Evolutionary conservation across 2,797 vertebrate species (phyloP), one percentile per base, ranked within the genome.

Genomic region (Cuniculus paca): DNA sequence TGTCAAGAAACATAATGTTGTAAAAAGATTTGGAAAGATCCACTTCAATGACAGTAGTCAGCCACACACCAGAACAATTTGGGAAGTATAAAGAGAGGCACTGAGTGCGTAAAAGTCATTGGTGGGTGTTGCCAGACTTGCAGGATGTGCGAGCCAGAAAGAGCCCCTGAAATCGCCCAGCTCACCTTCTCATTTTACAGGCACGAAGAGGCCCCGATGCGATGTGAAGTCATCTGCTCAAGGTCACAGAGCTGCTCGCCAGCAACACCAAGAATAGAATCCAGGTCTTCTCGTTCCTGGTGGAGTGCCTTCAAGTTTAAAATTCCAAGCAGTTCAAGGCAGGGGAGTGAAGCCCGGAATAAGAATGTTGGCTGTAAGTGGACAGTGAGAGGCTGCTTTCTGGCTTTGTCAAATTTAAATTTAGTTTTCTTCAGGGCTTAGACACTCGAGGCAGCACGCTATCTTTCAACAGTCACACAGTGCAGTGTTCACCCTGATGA

Each of bases 131-230:
- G 56, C 22, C 79, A 95, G 72, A 92, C 74, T 86, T 94, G 79
- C 1, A 75, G 89, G 22, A 86, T 65, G 91, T 90, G 80, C 75
- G 36, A 92, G 79, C 72, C 91, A 50, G 56, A 88, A 91, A 52
- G 79, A 82, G 83, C 20, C 65, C 91, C 56, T 93, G 89, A 75
- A 63, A 81, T 70, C 85, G 24, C 74, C 77, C 26, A 63, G n/a
- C 13, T 82, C 92, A 81, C 63, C 90, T 90, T 97, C 93, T 97
- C 89, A 65, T 85, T 95, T 95, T 95, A 96, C 91, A 96, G 77
- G 34, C 65, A 61, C 26, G 78, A 88, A 39, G 79, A 80, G 65
- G 78, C 82, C 61, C 61, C 28, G n/a, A n/a, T n/a, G n/a, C n/a
- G 36, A 65, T 11, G 14, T 36, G 17, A 95, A 63, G 42, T 86